phyloP scores from a whole-genome alignment of 2,113 vertebrate genomes.

The Eulemur rufifrons region DNA sequence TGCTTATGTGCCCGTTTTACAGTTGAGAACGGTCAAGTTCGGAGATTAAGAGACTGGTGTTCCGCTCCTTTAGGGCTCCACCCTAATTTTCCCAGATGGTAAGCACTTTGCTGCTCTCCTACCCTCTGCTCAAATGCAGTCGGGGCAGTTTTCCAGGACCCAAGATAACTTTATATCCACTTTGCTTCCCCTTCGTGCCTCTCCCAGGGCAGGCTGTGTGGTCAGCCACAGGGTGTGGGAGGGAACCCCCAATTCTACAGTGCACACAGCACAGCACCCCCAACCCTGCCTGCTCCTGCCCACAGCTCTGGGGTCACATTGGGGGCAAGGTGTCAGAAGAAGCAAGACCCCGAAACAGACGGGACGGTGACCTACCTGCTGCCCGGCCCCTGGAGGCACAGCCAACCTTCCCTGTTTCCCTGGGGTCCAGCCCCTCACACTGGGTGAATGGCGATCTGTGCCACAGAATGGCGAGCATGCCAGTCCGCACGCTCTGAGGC shows the following conservation, averaged over 20 bases:
- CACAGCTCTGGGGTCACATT: rapidly evolving
- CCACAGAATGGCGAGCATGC: too few relatives aligned
- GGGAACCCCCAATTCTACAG: neutral
- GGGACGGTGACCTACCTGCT: rapidly evolving
- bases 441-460: rapidly evolving
- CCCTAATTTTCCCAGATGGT: rapidly evolving
- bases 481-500: rapidly evolving
- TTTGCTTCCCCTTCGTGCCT: rapidly evolving
- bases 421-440: rapidly evolving
- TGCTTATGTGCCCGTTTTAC: too few relatives aligned
- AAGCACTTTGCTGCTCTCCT: rapidly evolving
- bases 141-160: rapidly evolving
- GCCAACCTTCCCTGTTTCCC: too few relatives aligned
- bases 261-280: rapidly evolving
- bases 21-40: neutral
- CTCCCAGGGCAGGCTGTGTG: rapidly evolving
- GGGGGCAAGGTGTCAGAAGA: neutral
- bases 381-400: rapidly evolving
- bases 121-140: rapidly evolving
- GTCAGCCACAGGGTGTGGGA: rapidly evolving
- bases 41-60: neutral
- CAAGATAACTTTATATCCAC: rapidly evolving
- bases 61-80: too few relatives aligned
- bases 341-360: rapidly evolving
- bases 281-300: neutral